Evolutionary conservation across 2,797 vertebrate species (phyloP).

Genomic region (Glossophaga mutica): DNA sequence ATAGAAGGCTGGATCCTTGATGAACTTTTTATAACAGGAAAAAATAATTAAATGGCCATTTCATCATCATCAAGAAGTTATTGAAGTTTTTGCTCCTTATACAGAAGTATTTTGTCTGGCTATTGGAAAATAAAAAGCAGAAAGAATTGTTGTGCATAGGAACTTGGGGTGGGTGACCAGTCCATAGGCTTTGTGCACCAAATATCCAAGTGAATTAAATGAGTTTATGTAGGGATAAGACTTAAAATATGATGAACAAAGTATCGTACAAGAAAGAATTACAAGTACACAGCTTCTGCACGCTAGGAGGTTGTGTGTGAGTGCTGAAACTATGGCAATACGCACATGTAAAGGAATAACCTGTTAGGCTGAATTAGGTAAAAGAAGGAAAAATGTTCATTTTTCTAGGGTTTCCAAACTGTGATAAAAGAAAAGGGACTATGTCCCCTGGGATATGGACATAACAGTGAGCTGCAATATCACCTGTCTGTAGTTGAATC

Average conservation of each 20-base stretch:
- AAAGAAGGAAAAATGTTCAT: not conserved
- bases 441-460: not conserved
- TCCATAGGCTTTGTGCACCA: not conserved
- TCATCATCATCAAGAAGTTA: constrained; percentile 23
- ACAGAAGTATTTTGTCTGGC: not conserved
- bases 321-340: not conserved
- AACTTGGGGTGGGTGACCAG: not conserved
- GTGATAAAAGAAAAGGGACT: not conserved
- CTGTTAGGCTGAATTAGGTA: not conserved
- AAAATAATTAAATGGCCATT: constrained; percentile 56
- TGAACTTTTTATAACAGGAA: constrained; percentile 40
- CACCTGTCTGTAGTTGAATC: not conserved
- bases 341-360: not conserved
- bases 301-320: not conserved
- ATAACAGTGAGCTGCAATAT: not conserved
- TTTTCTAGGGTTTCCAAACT: not conserved
- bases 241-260: constrained; percentile 19
- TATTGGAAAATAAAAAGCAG: constrained; percentile 30
- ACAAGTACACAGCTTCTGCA: not conserved
- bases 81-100: constrained; percentile 24
- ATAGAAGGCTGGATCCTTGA: constrained; percentile 34
- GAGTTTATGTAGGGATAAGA: not conserved
- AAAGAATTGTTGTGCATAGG: not conserved
- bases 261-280: not conserved
- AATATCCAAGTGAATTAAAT: not conserved